These are phyloP conservation scores for Platycercus adscitus DNA, from an alignment of 2,113 vertebrate species.

Conservation along the genomic window DNA sequence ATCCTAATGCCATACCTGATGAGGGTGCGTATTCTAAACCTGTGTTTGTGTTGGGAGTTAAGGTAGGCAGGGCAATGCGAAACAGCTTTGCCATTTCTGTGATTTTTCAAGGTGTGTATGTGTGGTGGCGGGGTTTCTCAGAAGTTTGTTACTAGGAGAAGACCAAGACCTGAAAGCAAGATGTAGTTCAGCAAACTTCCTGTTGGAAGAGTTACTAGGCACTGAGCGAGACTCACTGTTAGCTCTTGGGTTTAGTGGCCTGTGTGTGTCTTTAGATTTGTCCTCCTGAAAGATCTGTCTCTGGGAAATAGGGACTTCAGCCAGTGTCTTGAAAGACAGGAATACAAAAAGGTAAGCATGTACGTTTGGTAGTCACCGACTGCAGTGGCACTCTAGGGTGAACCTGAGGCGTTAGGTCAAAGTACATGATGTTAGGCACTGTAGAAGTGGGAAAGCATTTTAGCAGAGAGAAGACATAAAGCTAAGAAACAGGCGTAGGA, in stretches of 20 bases:
- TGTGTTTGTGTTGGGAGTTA: background rate
- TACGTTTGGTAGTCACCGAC: background rate
- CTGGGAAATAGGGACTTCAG: background rate
- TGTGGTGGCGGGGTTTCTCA: background rate
- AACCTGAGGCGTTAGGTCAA: background rate
- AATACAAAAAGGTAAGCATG: background rate
- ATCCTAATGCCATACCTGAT: background rate
- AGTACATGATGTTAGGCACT: background rate
- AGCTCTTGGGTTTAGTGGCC: background rate
- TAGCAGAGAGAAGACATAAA: background rate
- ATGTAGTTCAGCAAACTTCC: background rate
- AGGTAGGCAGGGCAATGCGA: background rate
- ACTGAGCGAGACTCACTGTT: background rate
- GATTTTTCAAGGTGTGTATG: background rate
- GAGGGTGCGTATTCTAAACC: background rate
- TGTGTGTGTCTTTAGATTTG: background rate
- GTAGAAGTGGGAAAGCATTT: background rate
- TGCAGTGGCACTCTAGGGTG: background rate
- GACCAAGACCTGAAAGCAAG: background rate
- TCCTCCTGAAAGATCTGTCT: background rate
- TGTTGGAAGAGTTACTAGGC: background rate
- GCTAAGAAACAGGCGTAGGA: background rate
- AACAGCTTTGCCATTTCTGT: background rate
- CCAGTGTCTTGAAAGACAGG: background rate
- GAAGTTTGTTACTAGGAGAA: conserved; percentile 4